Conservation (phyloP, 2,888 invertebrate genomes). For the Orthosia incerta region DNA sequence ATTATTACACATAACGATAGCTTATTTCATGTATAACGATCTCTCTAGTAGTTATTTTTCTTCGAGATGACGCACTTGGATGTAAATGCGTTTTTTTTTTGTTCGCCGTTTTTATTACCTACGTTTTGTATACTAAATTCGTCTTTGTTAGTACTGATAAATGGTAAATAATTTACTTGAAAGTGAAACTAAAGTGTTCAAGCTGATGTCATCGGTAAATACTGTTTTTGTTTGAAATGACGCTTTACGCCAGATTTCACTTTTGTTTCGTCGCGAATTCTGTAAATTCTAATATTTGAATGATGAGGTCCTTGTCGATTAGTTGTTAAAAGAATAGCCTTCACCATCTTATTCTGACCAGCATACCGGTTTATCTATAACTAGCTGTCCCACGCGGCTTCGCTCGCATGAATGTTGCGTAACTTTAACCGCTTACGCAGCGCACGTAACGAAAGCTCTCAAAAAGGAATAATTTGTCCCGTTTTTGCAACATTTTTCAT, state of each 20-base stretch:
- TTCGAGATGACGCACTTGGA: conserved; percentile 39
- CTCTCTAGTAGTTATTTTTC: conserved; percentile 4
- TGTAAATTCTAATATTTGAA: conserved; percentile 11
- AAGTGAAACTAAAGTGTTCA: conserved; percentile 50
- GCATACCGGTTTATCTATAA: too few relatives aligned
- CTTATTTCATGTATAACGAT: conserved; percentile 10
- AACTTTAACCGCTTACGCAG: too few relatives aligned
- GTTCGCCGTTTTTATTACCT: conserved; percentile 33
- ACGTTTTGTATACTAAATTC: conserved; percentile 39
- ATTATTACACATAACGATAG: not conserved
- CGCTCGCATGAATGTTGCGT: too few relatives aligned
- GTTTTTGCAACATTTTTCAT: too few relatives aligned
- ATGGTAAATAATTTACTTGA: too few relatives aligned
- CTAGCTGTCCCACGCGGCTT: too few relatives aligned
- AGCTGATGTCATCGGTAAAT: conserved; percentile 50
- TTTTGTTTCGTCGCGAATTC: conserved; percentile 30
- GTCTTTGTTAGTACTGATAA: conserved; percentile 42
- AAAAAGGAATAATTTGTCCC: too few relatives aligned
- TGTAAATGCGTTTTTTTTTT: conserved; percentile 33
- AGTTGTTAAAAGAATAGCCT: not conserved
- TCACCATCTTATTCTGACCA: not conserved
- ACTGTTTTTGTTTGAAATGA: conserved; percentile 43
- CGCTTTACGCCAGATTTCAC: conserved; percentile 37
- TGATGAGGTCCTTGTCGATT: not conserved
- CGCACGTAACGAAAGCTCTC: too few relatives aligned